phyloP scores from a whole-genome alignment of 1,140 invertebrate species.

The Drosophila quadrilineata region DNA sequence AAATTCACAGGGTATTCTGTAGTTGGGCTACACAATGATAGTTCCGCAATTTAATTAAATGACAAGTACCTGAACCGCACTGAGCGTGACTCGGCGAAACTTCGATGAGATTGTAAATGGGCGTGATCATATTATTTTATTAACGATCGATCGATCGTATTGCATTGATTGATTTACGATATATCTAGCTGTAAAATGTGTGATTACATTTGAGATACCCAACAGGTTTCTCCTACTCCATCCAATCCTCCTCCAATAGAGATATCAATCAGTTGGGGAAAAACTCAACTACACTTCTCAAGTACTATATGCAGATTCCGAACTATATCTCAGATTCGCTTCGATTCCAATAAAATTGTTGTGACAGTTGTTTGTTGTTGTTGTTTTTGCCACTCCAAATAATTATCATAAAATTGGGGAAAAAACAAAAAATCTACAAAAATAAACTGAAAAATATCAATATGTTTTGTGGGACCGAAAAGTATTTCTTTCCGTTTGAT shows the following conservation, averaged over 20 bases:
- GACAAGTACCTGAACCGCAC: constrained; percentile 1
- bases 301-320: no score
- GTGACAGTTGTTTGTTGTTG: constrained; percentile 30
- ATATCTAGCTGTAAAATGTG: constrained; percentile 15
- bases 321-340: no score
- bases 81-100: no score
- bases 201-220: no score
- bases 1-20: background rate
- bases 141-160: constrained; percentile 36
- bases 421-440: background rate
- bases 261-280: background rate
- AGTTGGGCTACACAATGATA: background rate
- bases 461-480: no score
- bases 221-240: no score
- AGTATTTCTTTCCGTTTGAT: constrained; percentile 46
- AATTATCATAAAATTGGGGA: constrained; percentile 61
- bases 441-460: constrained; percentile 24
- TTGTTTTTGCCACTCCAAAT: constrained; percentile 51
- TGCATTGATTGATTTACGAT: constrained; percentile 39
- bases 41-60: constrained; percentile 17
- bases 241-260: no score
- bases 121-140: constrained; percentile 34
- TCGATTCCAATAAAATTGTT: no score
- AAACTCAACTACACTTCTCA: background rate
- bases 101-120: constrained; percentile 18